Conservation (phyloP, 64 coral and sea anemone species). For the Stichodactyla mertensii region DNA sequence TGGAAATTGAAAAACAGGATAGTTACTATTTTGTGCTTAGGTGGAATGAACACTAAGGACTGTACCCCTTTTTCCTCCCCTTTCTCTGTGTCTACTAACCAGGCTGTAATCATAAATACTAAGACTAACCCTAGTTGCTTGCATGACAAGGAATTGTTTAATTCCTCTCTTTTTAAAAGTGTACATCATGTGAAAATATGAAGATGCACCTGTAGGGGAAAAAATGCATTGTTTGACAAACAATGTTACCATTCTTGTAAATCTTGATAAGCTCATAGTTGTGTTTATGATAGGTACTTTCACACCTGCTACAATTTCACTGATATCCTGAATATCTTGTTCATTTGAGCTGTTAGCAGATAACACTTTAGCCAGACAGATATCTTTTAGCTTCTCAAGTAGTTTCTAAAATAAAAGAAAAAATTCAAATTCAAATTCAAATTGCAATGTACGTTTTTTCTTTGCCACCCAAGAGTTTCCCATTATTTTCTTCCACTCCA, state of each 20-base stretch:
- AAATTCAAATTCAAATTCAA: neutral
- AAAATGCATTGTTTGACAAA: neutral
- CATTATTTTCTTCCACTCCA: no score
- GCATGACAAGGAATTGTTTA: neutral
- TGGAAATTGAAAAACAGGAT: no score
- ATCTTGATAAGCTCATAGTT: no score
- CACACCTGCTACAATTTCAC: constrained; percentile 45
- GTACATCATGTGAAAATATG: neutral
- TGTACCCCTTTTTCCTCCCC: no score
- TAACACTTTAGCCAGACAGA: constrained; percentile 57
- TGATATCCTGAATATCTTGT: constrained; percentile 3
- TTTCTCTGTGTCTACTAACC: no score
- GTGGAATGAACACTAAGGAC: no score
- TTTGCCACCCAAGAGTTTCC: no score
- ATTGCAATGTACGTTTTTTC: no score
- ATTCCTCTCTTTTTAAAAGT: neutral
- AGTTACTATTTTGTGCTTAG: no score
- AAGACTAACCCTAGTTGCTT: neutral
- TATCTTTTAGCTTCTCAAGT: constrained; percentile 34
- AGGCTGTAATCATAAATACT: no score
- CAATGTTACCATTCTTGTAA: neutral
- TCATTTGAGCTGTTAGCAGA: constrained; percentile 22
- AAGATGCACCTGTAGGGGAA: neutral
- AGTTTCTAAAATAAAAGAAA: constrained; percentile 35
- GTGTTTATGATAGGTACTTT: neutral